Conservation (phyloP, 2,113 vertebrate species). For the Noctilio leporinus region DNA sequence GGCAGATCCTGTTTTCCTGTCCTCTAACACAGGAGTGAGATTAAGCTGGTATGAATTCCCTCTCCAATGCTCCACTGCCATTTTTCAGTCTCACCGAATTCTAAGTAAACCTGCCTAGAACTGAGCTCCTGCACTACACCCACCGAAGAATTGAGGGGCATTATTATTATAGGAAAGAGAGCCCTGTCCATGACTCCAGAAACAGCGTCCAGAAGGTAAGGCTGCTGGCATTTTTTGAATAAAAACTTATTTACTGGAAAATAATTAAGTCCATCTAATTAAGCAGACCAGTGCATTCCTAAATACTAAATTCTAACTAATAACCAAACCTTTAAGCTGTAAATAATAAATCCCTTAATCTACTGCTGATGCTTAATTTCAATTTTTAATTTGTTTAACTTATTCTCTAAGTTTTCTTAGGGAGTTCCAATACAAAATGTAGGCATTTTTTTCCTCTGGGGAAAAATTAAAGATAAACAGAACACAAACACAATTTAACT, state of each 20-base stretch:
- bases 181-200: neutral
- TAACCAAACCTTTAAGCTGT: neutral
- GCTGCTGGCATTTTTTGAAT: neutral
- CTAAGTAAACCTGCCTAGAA: too few relatives aligned
- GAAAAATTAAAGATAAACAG: slow-evolving; percentile 28
- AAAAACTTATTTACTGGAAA: neutral
- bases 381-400: slow-evolving; percentile 7
- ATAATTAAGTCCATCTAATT: neutral
- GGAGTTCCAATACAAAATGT: neutral
- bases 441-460: neutral
- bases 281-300: neutral
- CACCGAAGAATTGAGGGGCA: neutral
- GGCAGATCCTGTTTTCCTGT: too few relatives aligned
- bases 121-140: too few relatives aligned
- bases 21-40: too few relatives aligned
- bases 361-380: neutral
- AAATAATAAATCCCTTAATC: neutral
- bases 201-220: neutral
- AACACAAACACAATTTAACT: slow-evolving; percentile 21
- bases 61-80: too few relatives aligned
- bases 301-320: neutral
- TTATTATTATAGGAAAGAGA: neutral
- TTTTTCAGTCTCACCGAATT: too few relatives aligned
- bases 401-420: neutral
- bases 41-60: too few relatives aligned